Evolutionary conservation across 2,888 invertebrate genomes (phyloP), one percentile per base, ranked within the genome.

Genomic region (Tinea pellionella): DNA sequence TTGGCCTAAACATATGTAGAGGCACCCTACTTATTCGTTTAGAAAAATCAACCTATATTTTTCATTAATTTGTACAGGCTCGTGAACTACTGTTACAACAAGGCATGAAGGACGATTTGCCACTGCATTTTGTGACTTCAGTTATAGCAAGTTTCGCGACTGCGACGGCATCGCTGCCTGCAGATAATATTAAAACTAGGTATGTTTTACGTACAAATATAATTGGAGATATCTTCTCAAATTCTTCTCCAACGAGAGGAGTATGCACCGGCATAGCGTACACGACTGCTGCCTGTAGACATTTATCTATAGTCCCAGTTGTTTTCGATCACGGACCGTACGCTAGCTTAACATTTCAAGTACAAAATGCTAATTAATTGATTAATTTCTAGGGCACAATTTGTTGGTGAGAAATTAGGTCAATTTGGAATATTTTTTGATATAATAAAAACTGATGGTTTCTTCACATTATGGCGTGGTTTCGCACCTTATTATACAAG

Each of bases 161-260:
- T 2, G 97, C 98, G 0, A 91, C 92, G 11, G 94, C 96, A 1
- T 98, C 98, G 0, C 94, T 99, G 92, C 99, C 99, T 0, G 94
- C 98, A n/a, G 99, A 99, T 79, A 99, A 99, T 71, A 96, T 97
- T 12, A 99, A 99, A 83, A 99, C 99, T 6, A 94, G 96, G 95
- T 94, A 75, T 6, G 24, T 16, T 15, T 3, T 24, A 24, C 24
- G 6, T 24, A 3, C 3, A 24, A 24, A 2, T 24, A 6, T 3
- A n/a, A n/a, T 2, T 42, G 3, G 42, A 2, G 42, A 42, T 24
- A n/a, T n/a, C n/a, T n/a, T n/a, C n/a, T n/a, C n/a, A n/a, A n/a
- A n/a, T n/a, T n/a, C n/a, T n/a, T n/a, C n/a, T n/a, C n/a, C n/a
- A n/a, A n/a, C n/a, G n/a, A n/a, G n/a, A n/a, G n/a, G n/a, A n/a